phyloP scores from a whole-genome alignment of 2,797 vertebrate genomes.

The Coracias cyanogaster region DNA sequence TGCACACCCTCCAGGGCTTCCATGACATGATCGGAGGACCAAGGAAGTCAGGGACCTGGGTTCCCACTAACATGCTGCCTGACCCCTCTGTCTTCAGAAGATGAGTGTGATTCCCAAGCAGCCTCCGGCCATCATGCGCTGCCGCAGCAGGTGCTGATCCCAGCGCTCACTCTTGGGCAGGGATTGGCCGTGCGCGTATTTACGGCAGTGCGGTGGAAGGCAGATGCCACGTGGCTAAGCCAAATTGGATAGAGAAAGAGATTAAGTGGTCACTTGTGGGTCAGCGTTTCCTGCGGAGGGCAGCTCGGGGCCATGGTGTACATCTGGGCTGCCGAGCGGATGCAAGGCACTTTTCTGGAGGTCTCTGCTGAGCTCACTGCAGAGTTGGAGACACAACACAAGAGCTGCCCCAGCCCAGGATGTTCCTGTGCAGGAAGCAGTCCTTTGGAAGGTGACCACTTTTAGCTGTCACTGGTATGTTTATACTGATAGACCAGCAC shows the following conservation, averaged over 20 bases:
- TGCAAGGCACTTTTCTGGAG: neutral
- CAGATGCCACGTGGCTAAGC: neutral
- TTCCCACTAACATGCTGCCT: neutral
- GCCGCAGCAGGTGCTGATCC: rapidly evolving
- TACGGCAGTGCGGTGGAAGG: neutral
- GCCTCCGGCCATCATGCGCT: neutral
- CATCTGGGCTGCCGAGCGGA: neutral
- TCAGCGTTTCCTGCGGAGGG: neutral
- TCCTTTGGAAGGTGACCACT: neutral
- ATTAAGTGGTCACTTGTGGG: constrained; percentile 48
- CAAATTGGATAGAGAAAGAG: constrained; percentile 38
- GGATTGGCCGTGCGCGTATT: rapidly evolving
- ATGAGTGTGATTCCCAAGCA: neutral
- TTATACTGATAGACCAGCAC: neutral
- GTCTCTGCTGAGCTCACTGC: neutral
- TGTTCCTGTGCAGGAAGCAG: neutral
- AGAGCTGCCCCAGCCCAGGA: neutral
- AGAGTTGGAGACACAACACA: neutral
- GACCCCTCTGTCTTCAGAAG: neutral
- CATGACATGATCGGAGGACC: neutral
- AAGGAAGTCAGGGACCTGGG: neutral
- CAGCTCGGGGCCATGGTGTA: neutral
- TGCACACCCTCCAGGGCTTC: neutral
- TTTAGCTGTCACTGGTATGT: neutral
- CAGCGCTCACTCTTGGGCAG: rapidly evolving